Percentiles rank a stretch among this genome's conserved stretches.
Evolutionary conservation across 2,113 vertebrate genomes (phyloP).

Genomic region (Heterotis niloticus): DNA sequence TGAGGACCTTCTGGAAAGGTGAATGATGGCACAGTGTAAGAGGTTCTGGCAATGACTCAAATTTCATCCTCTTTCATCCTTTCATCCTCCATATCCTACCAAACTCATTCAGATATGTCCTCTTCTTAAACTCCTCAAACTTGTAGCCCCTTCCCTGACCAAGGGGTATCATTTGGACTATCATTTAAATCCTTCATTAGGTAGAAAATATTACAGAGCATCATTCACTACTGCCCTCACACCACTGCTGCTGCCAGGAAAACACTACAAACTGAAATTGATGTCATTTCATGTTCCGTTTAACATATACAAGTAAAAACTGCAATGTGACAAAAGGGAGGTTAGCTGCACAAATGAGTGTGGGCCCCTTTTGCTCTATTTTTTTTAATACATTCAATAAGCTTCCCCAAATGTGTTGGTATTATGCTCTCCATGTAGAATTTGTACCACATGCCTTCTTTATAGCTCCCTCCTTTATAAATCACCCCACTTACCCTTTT

Average conservation of each 20-base stretch:
- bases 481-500: conserved; percentile 25
- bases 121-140: not conserved
- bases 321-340: not conserved
- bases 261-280: not conserved
- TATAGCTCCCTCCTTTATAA: conserved; percentile 18
- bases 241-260: not conserved
- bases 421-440: too few species aligned
- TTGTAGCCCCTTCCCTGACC: not conserved
- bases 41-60: not conserved
- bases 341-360: not conserved
- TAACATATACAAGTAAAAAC: not conserved
- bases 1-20: not conserved
- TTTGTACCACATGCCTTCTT: not conserved
- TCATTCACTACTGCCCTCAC: not conserved
- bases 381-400: too few species aligned
- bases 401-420: too few species aligned
- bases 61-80: too few species aligned
- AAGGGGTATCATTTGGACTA: not conserved
- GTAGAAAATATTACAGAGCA: too few species aligned
- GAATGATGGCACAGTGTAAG: not conserved
- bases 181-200: too few species aligned
- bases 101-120: not conserved
- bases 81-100: too few species aligned
- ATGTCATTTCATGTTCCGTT: conserved; percentile 14
- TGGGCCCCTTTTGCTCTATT: too few species aligned